Conservation (phyloP, 2,888 invertebrate genomes). For the Eristalis tenax region DNA sequence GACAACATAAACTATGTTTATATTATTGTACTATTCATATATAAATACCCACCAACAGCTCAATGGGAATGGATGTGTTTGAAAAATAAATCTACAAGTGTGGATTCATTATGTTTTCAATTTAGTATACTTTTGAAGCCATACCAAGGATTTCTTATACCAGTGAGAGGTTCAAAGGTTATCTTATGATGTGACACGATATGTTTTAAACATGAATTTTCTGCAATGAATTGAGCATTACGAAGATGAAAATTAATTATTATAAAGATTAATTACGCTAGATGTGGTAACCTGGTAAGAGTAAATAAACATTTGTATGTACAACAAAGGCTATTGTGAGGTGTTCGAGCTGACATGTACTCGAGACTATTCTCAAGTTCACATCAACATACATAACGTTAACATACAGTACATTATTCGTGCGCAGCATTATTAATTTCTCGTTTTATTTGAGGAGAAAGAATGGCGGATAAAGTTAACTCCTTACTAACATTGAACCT, state of each 20-base stretch:
- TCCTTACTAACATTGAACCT: too few relatives aligned
- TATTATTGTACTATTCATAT: too few relatives aligned
- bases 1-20: not conserved
- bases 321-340: conserved; percentile 34
- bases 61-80: not conserved
- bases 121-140: conserved; percentile 21
- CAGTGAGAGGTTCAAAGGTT: conserved; percentile 46
- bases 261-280: conserved; percentile 23
- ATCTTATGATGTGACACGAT: not conserved
- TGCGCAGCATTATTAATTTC: too few relatives aligned
- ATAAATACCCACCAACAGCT: too few relatives aligned
- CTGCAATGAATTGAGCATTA: conserved; percentile 16
- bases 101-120: conserved; percentile 43
- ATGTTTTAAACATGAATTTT: not conserved
- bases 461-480: too few relatives aligned
- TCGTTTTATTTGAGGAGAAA: too few relatives aligned
- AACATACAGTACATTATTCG: too few relatives aligned
- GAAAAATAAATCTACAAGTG: conserved; percentile 14
- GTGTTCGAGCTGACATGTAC: conserved; percentile 15
- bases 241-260: conserved; percentile 22
- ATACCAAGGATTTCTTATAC: conserved; percentile 44
- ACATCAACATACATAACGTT: too few relatives aligned
- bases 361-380: too few relatives aligned
- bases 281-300: conserved; percentile 25
- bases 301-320: conserved; percentile 11